Conservation (phyloP, 2,797 vertebrate species). For the Onychomys arenicola region DNA sequence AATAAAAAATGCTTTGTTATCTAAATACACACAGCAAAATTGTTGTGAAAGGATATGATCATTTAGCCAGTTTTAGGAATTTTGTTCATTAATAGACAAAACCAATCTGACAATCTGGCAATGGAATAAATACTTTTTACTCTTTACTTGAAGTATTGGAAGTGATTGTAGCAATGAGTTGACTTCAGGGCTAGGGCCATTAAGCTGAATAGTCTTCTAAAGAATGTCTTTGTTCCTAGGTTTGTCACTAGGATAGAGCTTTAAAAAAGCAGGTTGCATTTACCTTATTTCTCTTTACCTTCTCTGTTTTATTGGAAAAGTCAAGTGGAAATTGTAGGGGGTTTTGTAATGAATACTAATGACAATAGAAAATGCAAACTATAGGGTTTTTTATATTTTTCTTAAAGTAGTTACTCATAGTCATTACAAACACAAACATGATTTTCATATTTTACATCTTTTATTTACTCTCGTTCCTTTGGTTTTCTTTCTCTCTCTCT, state of each 20-base stretch:
- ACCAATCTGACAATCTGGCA: neutral
- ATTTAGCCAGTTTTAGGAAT: neutral
- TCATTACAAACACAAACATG: neutral
- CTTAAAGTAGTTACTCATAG: neutral
- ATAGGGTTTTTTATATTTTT: neutral
- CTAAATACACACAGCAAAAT: neutral
- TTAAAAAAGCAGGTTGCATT: neutral
- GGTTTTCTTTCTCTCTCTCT: neutral
- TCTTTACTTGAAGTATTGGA: neutral
- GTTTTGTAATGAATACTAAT: neutral
- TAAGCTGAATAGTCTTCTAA: neutral
- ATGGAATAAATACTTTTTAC: neutral
- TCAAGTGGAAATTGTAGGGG: neutral
- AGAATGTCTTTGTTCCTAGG: neutral
- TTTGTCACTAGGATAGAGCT: neutral
- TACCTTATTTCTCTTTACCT: neutral
- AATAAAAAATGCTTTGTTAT: neutral
- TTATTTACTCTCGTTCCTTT: neutral
- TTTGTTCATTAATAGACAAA: neutral
- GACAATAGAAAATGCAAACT: neutral
- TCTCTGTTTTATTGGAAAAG: neutral
- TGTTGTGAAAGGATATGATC: neutral
- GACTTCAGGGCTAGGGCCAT: neutral
- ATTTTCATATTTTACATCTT: neutral
- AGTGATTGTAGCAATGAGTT: neutral